Evolutionary conservation across 2,113 vertebrate genomes (phyloP).

Genomic region (Ictidomys tridecemlineatus): DNA sequence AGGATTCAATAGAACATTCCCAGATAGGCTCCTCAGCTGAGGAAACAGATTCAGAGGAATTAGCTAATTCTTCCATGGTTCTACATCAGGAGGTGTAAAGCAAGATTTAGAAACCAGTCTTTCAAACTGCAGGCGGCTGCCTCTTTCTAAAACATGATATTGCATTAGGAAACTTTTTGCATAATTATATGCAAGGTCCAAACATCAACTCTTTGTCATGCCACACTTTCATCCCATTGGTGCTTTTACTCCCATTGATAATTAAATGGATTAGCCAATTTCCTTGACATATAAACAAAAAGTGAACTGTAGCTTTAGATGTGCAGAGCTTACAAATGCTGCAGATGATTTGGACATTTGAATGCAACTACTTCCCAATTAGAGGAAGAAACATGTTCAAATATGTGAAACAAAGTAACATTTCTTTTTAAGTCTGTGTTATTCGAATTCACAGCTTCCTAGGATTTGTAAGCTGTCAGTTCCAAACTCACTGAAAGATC

Average conservation of each 20-base stretch:
- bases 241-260: conserved; percentile 51
- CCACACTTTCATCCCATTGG: conserved; percentile 49
- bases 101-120: neutral
- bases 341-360: conserved; percentile 42
- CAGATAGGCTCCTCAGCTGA: neutral
- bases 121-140: neutral
- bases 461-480: conserved; percentile 44
- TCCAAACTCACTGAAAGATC: conserved; percentile 56
- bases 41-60: conserved; percentile 53
- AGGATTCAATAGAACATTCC: conserved; percentile 5
- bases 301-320: conserved; percentile 55
- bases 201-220: conserved; percentile 27
- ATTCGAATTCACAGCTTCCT: neutral
- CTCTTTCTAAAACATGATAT: conserved; percentile 13
- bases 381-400: conserved; percentile 31
- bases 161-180: conserved; percentile 51
- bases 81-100: neutral
- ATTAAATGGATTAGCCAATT: conserved; percentile 55
- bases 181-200: conserved; percentile 16
- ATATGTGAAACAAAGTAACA: conserved; percentile 17
- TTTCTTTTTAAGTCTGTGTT: neutral
- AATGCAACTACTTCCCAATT: conserved; percentile 68
- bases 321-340: conserved; percentile 44
- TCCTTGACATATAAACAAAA: conserved; percentile 53
- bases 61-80: neutral